These are phyloP conservation scores for Sceliomorpha sp. DNA, from an alignment of 2,888 invertebrate genomes.

Conservation along the genomic window DNA sequence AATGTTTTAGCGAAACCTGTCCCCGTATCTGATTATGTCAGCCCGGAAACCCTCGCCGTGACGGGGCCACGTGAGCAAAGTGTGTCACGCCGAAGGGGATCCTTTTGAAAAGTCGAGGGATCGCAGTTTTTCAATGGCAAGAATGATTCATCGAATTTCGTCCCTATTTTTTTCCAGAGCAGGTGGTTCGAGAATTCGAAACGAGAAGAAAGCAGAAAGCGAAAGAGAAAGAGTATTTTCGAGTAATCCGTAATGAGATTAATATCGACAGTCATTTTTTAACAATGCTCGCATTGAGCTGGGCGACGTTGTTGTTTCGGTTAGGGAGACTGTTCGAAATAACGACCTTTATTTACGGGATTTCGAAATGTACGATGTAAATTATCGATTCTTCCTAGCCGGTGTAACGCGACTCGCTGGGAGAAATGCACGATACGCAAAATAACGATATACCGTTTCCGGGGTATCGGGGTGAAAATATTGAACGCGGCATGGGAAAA, in stretches of 20 bases:
- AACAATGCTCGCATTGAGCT: no score
- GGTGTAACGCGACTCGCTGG: no score
- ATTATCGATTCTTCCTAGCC: no score
- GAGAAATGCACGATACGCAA: not conserved
- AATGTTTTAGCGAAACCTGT: slow-evolving; percentile 41
- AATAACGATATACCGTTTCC: slow-evolving; percentile 20
- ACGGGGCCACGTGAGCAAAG: slow-evolving; percentile 60
- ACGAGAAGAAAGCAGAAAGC: no score
- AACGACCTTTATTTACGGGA: no score
- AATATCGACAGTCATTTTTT: no score
- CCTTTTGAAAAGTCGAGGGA: slow-evolving; percentile 48
- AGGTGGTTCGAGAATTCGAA: slow-evolving; percentile 43
- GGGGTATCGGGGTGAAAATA: slow-evolving; percentile 24
- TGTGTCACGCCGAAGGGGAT: slow-evolving; percentile 55
- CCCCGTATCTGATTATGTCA: slow-evolving; percentile 32
- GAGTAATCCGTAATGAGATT: no score
- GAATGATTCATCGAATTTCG: slow-evolving; percentile 23
- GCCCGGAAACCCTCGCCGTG: slow-evolving; percentile 50
- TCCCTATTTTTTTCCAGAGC: slow-evolving; percentile 29
- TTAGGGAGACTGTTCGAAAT: no score
- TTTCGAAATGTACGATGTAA: no score
- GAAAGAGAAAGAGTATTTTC: no score
- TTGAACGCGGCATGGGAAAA: slow-evolving; percentile 27
- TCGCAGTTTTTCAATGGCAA: slow-evolving; percentile 14
- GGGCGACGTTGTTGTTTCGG: no score